Base-by-base conservation (phyloP, 2,888 invertebrate species). In the Hololepta plana region DNA sequence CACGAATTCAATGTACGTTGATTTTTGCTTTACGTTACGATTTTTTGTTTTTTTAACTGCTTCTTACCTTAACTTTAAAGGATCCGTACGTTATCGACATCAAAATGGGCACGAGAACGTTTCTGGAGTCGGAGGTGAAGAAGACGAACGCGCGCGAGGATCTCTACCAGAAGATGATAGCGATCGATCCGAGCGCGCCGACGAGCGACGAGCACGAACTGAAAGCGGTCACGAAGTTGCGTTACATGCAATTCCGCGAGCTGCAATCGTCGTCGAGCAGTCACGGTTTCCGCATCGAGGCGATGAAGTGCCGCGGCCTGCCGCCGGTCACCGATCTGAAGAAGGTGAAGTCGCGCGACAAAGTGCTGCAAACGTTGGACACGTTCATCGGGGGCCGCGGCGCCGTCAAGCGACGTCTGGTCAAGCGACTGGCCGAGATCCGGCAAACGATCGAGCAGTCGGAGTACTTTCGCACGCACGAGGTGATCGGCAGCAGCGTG, bases 61-160 rank as follows among this genome's bases (percentile, higher is more conserved):
- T n/a, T n/a, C n/a, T n/a, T n/a, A n/a, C n/a, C n/a, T n/a, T n/a
- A n/a, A n/a, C n/a, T n/a, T n/a, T n/a, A n/a, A n/a, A 63, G 44
- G 82, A 93, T 55, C 91, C 91, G 1, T 77, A 80, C 46, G 88
- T 96, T 1, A 93, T 96, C 75, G 96, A 96, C 53, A 79, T 96
- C 33, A 96, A 96, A 61, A 82, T 96, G 71, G 96, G 96, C 21
- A 82, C 81, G 2, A 68, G 93, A 44, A 96, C 95, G 11, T 96
- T 95, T 55, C 64, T 93, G 19, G 95, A 96, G 55, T 76, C 79
- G 2, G 96, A 96, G 61, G 95, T 95, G 20, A 72, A 72, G 46
- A 95, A 93, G 47, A 73, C 72, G 12, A 71, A 70, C 22, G 73
- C 84, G 10, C 67, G 95, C 24, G 47, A 66, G 3, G 96, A 96